Base-by-base conservation (phyloP, 1,140 invertebrate genomes). In the Papilio machaon region DNA sequence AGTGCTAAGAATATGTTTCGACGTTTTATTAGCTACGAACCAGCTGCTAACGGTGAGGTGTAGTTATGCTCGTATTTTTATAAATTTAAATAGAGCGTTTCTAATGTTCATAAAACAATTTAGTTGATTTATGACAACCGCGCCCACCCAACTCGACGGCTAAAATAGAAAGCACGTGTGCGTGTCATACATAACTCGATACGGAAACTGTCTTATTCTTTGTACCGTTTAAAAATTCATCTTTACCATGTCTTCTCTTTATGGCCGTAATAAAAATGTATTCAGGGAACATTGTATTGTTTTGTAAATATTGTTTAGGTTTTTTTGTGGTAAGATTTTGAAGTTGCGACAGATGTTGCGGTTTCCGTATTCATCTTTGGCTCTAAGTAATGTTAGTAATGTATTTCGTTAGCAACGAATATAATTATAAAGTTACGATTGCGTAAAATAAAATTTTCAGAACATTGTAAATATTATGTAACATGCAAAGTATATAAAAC, bases 81-180 rank as follows among this genome's bases (percentile, higher is more conserved):
- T 84, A 86, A 78, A 89, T 86, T 86, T 89, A 85, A 83, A 85
- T 83, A 81, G 81, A 83, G 83, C 84, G 87, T 83, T 88, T 92
- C 87, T 89, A 90, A 89, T 92, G 90, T 90, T 89, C 85, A 88
- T 89, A 94, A 91, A 91, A 90, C 76, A 91, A 92, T 91, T 91
- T 86, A 87, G 88, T 89, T 94, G 91, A 94, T 94, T 93, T 94
- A 93, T 87, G 79, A 47, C 82, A 54, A 81, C 58, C 82, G 84
- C 77, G 87, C 92, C 92, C 92, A 93, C 92, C 92, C 92, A 92
- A 88, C 85, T 90, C 83, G 91, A 58, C 19, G 76, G 85, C 91
- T 70, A 83, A 91, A 92, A 92, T 94, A 94, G 91, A 91, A 82
- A 73, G 76, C 80, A 81, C 77, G 77, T 75, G 75, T 19, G 47